Percentiles rank a stretch among this genome's conserved stretches.
phyloP scores from a whole-genome alignment of 2,797 vertebrate species.

The Emys orbicularis region DNA sequence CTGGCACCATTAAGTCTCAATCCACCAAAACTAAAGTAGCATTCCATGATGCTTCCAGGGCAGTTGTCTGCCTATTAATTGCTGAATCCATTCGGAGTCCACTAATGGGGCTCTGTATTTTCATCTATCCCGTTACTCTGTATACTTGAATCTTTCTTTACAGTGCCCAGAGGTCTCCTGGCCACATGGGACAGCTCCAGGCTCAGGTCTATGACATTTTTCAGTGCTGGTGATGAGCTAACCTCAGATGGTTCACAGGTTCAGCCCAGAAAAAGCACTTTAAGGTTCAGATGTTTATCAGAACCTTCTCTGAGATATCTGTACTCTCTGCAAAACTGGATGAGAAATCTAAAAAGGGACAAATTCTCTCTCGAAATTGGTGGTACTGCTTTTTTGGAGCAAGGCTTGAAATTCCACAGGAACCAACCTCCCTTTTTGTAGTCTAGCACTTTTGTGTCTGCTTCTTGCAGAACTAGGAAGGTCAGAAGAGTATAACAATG shows the following conservation, averaged over 20 bases:
- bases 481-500: background rate
- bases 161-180: background rate
- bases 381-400: background rate
- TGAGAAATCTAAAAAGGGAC: background rate
- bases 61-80: background rate
- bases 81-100: background rate
- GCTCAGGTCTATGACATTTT: background rate
- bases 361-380: background rate
- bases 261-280: background rate
- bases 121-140: background rate
- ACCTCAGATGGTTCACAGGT: background rate
- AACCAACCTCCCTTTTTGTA: background rate
- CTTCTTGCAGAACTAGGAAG: background rate
- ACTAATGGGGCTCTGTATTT: background rate
- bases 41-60: background rate
- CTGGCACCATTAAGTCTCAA: background rate
- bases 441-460: background rate
- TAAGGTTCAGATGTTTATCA: background rate
- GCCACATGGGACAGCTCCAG: constrained; percentile 4
- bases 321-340: background rate
- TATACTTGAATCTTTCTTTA: background rate
- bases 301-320: background rate
- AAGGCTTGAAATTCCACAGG: background rate
- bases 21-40: background rate
- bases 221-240: background rate